phyloP scores from a whole-genome alignment of 1,140 invertebrate species.

The Zaprionus lachaisei region DNA sequence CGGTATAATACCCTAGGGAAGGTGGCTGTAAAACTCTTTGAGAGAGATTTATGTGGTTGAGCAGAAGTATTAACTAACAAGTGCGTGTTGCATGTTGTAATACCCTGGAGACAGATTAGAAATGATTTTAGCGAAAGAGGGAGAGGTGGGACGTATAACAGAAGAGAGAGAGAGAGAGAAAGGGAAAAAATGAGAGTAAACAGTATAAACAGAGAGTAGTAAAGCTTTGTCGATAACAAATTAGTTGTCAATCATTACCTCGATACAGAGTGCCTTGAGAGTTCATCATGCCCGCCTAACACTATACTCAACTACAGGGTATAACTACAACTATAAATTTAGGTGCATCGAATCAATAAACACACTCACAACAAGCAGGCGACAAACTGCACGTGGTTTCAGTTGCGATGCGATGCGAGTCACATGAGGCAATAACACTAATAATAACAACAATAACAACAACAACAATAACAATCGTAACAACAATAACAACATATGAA shows the following conservation, averaged over 20 bases:
- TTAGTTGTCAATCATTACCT: no score
- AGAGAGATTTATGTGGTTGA: neutral
- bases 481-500: constrained; percentile 5
- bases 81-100: neutral
- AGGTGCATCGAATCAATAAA: constrained; percentile 40
- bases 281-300: neutral
- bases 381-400: constrained; percentile 28
- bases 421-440: constrained; percentile 36
- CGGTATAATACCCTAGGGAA: neutral
- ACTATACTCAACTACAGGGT: neutral
- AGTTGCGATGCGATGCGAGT: constrained; percentile 4
- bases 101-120: neutral
- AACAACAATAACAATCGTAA: neutral
- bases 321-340: constrained; percentile 17
- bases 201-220: no score
- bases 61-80: neutral
- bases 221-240: no score
- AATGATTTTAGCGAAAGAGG: no score
- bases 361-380: constrained; percentile 15
- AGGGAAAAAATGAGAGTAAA: no score
- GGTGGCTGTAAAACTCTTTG: no score
- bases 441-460: constrained; percentile 12
- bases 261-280: neutral
- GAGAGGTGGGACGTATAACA: no score
- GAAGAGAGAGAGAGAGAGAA: no score